Conservation (phyloP, 2,888 invertebrate genomes). For the Exocentrus adspersus region DNA sequence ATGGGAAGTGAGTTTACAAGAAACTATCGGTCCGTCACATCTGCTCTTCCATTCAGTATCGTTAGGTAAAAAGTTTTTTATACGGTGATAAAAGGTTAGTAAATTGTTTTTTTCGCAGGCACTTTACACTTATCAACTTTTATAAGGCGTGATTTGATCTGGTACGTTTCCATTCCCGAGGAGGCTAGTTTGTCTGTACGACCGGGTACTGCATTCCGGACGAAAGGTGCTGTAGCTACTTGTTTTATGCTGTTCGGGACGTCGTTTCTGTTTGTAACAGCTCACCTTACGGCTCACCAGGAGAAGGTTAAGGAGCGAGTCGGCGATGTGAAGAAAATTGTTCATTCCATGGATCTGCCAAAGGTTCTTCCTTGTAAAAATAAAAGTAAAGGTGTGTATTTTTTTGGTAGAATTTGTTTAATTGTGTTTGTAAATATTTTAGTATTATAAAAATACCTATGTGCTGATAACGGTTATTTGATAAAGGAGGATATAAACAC, state of each 20-base stretch:
- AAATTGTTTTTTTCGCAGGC: slow-evolving; percentile 66
- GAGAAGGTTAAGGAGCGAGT: slow-evolving; percentile 88
- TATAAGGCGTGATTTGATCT: slow-evolving; percentile 90
- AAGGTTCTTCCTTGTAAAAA: slow-evolving; percentile 81
- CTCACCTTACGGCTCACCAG: slow-evolving; percentile 93
- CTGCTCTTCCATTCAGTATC: slow-evolving; percentile 87
- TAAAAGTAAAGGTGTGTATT: slow-evolving; percentile 73
- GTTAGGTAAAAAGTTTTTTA: no score
- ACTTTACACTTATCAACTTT: slow-evolving; percentile 90
- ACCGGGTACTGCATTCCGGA: slow-evolving; percentile 88
- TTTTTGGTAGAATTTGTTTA: no score
- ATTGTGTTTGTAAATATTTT: neutral
- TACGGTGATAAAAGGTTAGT: no score
- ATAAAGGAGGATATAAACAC: no score
- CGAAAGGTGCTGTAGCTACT: slow-evolving; percentile 95
- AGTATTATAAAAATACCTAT: no score
- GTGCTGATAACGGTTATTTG: no score
- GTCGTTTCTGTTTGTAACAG: slow-evolving; percentile 93
- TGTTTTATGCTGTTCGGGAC: slow-evolving; percentile 95
- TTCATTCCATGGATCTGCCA: slow-evolving; percentile 83
- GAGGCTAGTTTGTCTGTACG: slow-evolving; percentile 88
- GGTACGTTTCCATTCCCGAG: slow-evolving; percentile 95
- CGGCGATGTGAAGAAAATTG: slow-evolving; percentile 86
- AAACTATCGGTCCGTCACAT: slow-evolving; percentile 93
- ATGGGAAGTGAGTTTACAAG: slow-evolving; percentile 92